phyloP scores from a whole-genome alignment of 2,113 vertebrate genomes.

The Aphelocoma coerulescens region DNA sequence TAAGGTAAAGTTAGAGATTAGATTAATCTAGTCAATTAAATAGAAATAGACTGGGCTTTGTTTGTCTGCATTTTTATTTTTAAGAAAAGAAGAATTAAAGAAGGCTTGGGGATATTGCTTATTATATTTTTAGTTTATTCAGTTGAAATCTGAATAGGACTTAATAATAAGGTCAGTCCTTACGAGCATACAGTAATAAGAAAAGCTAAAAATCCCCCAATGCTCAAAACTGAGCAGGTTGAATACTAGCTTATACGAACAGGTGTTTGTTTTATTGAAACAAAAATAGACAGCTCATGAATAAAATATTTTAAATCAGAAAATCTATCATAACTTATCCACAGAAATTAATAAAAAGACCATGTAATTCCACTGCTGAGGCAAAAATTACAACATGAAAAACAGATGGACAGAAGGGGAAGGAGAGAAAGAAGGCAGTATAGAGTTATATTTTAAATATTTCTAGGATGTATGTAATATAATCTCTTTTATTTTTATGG shows the following conservation, averaged over 20 bases:
- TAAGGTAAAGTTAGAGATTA: neutral
- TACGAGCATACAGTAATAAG: neutral
- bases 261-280: neutral
- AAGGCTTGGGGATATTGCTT: neutral
- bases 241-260: fast-evolving
- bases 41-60: fast-evolving
- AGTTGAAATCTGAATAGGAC: neutral
- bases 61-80: neutral
- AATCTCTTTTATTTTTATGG: neutral
- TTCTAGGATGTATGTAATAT: neutral
- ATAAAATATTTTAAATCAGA: neutral
- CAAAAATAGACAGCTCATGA: neutral
- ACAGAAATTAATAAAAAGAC: neutral
- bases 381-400: neutral
- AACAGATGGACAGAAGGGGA: neutral
- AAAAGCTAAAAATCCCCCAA: neutral
- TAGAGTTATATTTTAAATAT: neutral
- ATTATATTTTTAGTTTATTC: neutral
- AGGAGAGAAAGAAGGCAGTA: neutral
- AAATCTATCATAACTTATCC: neutral
- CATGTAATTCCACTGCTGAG: neutral
- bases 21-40: neutral
- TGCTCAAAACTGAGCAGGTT: neutral
- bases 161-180: neutral
- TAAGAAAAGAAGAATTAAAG: neutral